phyloP scores from a whole-genome alignment of 2,113 vertebrate species.

The Oreochromis aureus region DNA sequence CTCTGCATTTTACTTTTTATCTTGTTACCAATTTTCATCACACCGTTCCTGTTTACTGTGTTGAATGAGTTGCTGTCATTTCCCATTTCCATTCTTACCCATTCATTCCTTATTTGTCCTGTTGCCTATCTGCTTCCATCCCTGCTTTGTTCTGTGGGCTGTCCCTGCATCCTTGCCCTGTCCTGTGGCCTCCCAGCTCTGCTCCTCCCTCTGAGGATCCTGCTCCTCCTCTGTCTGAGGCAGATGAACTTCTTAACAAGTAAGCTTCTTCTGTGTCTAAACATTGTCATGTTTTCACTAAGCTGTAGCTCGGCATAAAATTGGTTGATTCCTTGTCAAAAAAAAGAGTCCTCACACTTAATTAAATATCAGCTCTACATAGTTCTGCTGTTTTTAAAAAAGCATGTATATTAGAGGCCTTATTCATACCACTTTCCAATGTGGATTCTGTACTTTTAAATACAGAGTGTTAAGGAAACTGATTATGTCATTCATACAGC shows the following conservation, averaged over 20 bases:
- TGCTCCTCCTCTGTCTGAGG: conserved; percentile 84
- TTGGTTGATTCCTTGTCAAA: background rate
- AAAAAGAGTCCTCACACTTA: background rate
- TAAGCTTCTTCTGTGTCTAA: conserved; percentile 66
- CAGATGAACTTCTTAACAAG: conserved; percentile 91
- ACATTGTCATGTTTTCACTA: background rate
- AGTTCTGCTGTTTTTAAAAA: background rate
- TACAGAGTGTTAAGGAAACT: background rate
- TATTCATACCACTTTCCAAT: background rate
- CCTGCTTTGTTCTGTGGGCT: conserved; percentile 8
- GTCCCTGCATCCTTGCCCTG: conserved; percentile 8
- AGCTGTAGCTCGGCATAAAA: background rate
- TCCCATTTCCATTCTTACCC: background rate
- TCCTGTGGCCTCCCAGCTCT: conserved; percentile 67
- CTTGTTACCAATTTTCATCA: background rate
- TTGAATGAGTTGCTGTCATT: background rate
- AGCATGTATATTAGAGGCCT: background rate
- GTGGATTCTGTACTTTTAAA: background rate
- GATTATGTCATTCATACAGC: background rate
- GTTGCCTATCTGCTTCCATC: background rate
- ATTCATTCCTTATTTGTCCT: background rate
- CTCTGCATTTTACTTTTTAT: conserved; percentile 27
- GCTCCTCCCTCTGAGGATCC: conserved; percentile 81
- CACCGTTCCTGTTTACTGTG: background rate
- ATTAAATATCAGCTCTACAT: background rate